Percentiles rank a stretch among this genome's conserved stretches.
Conservation (phyloP, 2,113 vertebrate species). For the Solea senegalensis region DNA sequence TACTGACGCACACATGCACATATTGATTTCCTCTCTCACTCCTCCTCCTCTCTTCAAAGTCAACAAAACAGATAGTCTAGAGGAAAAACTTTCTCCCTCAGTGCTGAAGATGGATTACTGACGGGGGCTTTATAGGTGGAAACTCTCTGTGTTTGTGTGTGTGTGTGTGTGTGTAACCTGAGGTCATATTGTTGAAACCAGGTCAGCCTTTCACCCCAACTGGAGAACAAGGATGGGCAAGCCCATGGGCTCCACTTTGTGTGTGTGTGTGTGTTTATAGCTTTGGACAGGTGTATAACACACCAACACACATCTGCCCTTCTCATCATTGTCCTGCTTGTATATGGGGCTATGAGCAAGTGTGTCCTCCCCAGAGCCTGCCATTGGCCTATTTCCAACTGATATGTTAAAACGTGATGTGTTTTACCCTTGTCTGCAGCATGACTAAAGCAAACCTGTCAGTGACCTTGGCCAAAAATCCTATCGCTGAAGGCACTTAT, state of each 20-base stretch:
- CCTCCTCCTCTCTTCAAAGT: no score
- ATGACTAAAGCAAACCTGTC: conserved; percentile 46
- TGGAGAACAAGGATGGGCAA: conserved; percentile 52
- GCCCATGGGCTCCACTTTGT: conserved; percentile 32
- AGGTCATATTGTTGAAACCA: conserved; percentile 65
- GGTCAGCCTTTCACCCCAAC: conserved; percentile 57
- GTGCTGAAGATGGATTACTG: conserved; percentile 23
- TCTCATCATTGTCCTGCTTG: conserved; percentile 53
- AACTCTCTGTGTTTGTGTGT: conserved; percentile 4
- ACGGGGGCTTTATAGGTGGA: background rate
- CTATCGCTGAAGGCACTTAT: conserved; percentile 28
- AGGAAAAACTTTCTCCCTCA: background rate
- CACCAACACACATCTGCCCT: conserved; percentile 27
- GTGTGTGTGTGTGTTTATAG: conserved; percentile 57
- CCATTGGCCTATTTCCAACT: conserved; percentile 54
- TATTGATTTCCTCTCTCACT: no score
- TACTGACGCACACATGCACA: no score
- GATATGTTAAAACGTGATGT: conserved; percentile 39
- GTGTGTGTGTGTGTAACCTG: conserved; percentile 45
- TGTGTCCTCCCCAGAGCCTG: conserved; percentile 41
- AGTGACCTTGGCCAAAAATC: conserved; percentile 43
- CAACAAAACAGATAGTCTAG: no score
- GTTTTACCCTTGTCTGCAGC: conserved; percentile 4
- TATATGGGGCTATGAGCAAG: conserved; percentile 17
- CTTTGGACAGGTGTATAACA: conserved; percentile 61